A percentile compares a stretch with the other conserved stretches of the same genome.
Conservation (phyloP, 2,113 vertebrate species). For the Perccottus glenii region DNA sequence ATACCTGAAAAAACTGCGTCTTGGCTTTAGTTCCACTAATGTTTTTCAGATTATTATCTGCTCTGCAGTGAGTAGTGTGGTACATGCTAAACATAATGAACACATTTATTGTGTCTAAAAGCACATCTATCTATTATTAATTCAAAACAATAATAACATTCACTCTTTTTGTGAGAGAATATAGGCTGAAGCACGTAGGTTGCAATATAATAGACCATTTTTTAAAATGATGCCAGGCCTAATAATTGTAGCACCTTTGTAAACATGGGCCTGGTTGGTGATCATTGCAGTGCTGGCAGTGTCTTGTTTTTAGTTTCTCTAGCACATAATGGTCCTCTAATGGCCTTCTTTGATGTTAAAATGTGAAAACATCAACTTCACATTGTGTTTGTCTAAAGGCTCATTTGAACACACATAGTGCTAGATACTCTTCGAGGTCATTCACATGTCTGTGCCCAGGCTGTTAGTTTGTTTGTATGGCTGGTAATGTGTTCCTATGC, state of each 20-base stretch:
- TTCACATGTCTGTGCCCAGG: constrained; percentile 37
- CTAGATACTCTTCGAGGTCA: constrained; percentile 5
- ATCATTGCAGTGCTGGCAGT: constrained; percentile 64
- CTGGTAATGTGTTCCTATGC: constrained; percentile 40
- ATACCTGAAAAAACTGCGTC: no score
- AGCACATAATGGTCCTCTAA: constrained; percentile 28
- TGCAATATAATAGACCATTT: constrained; percentile 15
- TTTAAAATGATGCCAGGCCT: constrained; percentile 46
- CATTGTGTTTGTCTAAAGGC: constrained; percentile 25
- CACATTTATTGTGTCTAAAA: not conserved
- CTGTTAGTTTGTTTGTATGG: constrained; percentile 34
- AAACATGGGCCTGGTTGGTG: constrained; percentile 45
- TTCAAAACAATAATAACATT: not conserved
- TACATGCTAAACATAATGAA: not conserved
- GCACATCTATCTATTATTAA: not conserved
- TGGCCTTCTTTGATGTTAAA: constrained; percentile 18
- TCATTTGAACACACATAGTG: constrained; percentile 22
- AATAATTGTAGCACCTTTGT: constrained; percentile 54
- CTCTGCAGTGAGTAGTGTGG: not conserved
- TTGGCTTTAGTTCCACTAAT: no score
- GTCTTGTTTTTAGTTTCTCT: constrained; percentile 38
- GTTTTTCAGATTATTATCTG: not conserved
- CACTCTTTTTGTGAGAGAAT: not conserved
- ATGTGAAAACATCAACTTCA: constrained; percentile 14
- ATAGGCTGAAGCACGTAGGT: not conserved